Evolutionary conservation across 2,888 invertebrate species (phyloP).

Genomic region (Andrena chrysosceles): DNA sequence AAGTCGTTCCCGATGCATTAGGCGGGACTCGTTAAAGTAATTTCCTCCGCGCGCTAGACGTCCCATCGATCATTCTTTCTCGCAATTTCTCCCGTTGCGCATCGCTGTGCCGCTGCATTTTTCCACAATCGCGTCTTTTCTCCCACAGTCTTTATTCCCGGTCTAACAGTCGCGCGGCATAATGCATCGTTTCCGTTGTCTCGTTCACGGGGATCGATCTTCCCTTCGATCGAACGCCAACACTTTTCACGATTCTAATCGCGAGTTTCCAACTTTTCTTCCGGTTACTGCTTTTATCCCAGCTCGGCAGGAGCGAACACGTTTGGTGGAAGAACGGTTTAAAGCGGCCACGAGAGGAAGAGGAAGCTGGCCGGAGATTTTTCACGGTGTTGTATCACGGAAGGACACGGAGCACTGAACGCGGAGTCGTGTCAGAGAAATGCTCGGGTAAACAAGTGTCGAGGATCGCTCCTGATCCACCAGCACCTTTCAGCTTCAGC

Average conservation of each 20-base stretch:
- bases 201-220: background rate
- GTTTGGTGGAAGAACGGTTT: background rate
- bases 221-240: background rate
- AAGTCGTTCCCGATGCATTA: conserved; percentile 63
- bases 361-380: background rate
- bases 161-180: background rate
- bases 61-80: conserved; percentile 63
- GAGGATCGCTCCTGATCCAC: conserved; percentile 14
- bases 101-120: conserved; percentile 26
- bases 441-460: background rate
- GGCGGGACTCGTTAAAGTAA: conserved; percentile 63
- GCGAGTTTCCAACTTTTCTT: background rate
- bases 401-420: background rate
- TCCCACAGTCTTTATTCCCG: background rate
- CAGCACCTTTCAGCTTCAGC: conserved; percentile 40
- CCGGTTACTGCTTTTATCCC: background rate
- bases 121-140: background rate
- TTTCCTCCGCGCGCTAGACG: conserved; percentile 47
- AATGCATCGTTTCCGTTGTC: conserved; percentile 13
- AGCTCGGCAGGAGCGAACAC: background rate
- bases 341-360: background rate
- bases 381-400: background rate
- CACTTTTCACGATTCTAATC: background rate
- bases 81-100: conserved; percentile 27
- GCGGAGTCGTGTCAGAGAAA: background rate